Evolutionary conservation across 2,888 invertebrate genomes (phyloP), one percentile per base, ranked within the genome.

Genomic region (Cataglyphis livida): DNA sequence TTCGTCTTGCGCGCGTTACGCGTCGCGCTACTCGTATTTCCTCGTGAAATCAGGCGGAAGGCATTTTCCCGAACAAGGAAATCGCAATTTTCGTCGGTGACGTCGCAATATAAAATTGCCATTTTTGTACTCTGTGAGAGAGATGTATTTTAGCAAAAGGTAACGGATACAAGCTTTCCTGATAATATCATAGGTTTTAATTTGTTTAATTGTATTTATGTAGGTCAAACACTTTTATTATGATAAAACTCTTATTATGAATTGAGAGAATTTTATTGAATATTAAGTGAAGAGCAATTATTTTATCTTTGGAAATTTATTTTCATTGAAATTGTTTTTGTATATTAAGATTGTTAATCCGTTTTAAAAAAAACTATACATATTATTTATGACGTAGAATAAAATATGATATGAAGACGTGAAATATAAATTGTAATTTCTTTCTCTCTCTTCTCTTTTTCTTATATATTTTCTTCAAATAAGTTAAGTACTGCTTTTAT

Each of bases 11-110:
- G 28, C 59, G n/a, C 59, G 18, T 51, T 64, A 38, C 38, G 28
- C 38, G 68, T 21, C 12, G 59, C 25, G 57, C 18, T 70, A 51
- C 41, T 78, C 57, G 44, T 35, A 44, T 59, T 59, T 78, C 25
- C 59, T 44, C 32, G 41, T 44, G 44, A 78, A 78, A 78, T 78
- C 44, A 57, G 21, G 25, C 32, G 18, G 18, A 44, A 78, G 70
- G 18, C 32, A 68, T 78, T 78, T 78, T 70, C 44, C 18, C 35
- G 18, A 79, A 59, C n/a, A 35, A 79, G 18, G n/a, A 70, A 78
- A 59, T 70, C 59, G 32, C 25, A 78, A 70, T 70, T 59, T 70
- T 70, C 44, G 44, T 57, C 32, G 1, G 12, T n/a, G 21, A 78
- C 25, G 32, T 78, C 9, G 25, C 5, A 54, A 12, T 54, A 28